Conservation (phyloP, 2,797 vertebrate species). For the Urocyon cinereoargenteus region DNA sequence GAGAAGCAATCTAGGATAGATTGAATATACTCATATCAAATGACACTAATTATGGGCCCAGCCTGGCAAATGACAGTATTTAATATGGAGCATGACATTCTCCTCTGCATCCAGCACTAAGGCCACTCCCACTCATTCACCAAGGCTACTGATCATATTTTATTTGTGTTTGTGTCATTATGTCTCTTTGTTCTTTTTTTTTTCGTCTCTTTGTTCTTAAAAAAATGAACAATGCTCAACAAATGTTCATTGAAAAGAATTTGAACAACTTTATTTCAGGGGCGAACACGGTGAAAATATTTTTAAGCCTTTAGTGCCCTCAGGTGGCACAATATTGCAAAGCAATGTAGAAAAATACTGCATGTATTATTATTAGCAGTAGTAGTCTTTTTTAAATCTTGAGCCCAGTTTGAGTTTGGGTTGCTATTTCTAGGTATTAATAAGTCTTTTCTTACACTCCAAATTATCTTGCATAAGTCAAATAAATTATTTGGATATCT, state of each 20-base stretch:
- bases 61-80: background rate
- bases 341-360: background rate
- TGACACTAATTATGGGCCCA: background rate
- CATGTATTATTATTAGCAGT: background rate
- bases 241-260: background rate
- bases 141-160: background rate
- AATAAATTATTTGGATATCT: background rate
- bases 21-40: background rate
- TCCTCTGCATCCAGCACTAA: background rate
- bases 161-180: background rate
- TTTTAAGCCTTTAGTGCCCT: conserved; percentile 70
- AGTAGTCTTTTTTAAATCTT: background rate
- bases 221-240: background rate
- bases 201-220: background rate
- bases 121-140: background rate
- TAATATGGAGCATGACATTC: background rate
- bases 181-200: background rate
- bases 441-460: background rate
- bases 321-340: conserved; percentile 59
- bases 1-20: background rate
- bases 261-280: background rate
- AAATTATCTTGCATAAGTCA: background rate
- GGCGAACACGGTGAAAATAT: background rate
- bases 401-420: background rate
- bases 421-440: background rate